A percentile compares a stretch with the other conserved stretches of the same genome.
Conservation (phyloP, 2,797 vertebrate species). For the Acrocephalus scirpaceus region DNA sequence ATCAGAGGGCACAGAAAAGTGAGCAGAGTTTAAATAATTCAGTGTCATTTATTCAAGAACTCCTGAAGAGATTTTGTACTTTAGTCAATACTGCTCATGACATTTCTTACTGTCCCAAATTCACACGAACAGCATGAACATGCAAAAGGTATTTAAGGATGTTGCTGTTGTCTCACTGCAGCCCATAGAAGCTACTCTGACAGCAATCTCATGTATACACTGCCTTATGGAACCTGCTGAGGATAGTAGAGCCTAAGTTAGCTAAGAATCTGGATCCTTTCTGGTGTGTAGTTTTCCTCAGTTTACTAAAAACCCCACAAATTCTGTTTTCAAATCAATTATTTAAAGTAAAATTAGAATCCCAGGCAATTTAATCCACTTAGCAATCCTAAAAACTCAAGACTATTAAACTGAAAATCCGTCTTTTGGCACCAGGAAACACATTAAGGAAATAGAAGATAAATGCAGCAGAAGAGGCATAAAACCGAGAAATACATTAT, state of each 20-base stretch:
- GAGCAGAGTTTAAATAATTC: not conserved
- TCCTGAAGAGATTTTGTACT: not conserved
- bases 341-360: not conserved
- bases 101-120: not conserved
- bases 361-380: not conserved
- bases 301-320: not conserved
- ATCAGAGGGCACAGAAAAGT: not conserved
- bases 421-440: not conserved
- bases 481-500: not conserved
- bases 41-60: not conserved
- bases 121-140: not conserved
- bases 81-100: not conserved
- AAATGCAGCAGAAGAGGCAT: not conserved
- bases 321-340: not conserved
- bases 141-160: not conserved
- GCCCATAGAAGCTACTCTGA: not conserved
- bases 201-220: not conserved
- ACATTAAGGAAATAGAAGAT: not conserved
- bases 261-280: not conserved
- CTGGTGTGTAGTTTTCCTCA: not conserved
- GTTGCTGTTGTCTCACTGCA: not conserved
- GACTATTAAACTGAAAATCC: not conserved
- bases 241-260: not conserved
- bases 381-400: not conserved
- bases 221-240: not conserved